phyloP scores from a whole-genome alignment of 2,797 vertebrate genomes.

The Nyctalus aviator region DNA sequence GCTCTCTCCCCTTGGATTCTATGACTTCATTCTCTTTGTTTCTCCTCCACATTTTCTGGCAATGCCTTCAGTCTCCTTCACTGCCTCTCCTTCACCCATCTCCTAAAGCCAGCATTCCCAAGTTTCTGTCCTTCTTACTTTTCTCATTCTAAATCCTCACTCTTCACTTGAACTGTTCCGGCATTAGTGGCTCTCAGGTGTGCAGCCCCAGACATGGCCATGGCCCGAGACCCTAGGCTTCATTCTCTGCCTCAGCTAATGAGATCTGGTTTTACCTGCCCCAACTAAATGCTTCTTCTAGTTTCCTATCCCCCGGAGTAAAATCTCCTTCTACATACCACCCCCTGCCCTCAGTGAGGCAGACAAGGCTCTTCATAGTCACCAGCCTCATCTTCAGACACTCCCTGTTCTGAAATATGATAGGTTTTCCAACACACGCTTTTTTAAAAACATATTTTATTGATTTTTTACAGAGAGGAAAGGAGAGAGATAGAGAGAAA shows the following conservation, averaged over 20 bases:
- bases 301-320: neutral
- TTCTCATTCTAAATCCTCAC: neutral
- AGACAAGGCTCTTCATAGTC: no score
- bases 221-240: neutral
- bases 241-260: neutral
- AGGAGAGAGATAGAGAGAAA: no score
- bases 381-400: neutral
- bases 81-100: neutral
- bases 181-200: neutral
- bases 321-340: neutral
- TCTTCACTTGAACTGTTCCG: neutral
- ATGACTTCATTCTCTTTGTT: neutral
- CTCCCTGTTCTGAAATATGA: neutral
- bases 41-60: neutral
- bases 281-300: neutral
- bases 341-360: rapidly evolving
- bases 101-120: neutral
- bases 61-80: neutral
- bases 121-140: neutral
- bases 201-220: no score
- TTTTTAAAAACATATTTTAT: no score
- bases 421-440: no score
- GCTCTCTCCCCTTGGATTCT: neutral
- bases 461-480: no score
- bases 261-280: neutral